A percentile compares a stretch with the other conserved stretches of the same genome.
phyloP scores from a whole-genome alignment of 2,113 vertebrate species.

The Erinaceus europaeus region DNA sequence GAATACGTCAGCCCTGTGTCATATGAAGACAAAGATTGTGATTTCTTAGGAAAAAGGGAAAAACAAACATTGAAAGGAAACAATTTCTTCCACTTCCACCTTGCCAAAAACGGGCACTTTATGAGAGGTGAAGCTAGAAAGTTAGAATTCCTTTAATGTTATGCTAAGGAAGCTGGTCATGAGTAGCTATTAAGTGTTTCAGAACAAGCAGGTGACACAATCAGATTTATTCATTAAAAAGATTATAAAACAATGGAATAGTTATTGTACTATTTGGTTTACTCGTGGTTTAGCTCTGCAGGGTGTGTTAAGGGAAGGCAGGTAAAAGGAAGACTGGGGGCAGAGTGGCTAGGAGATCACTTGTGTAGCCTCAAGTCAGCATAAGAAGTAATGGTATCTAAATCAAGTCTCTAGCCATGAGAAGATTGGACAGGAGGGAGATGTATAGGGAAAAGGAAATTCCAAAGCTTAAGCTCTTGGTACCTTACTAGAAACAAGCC shows the following conservation, averaged over 20 bases:
- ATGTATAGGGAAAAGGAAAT: slow-evolving; percentile 3
- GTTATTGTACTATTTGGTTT: neutral
- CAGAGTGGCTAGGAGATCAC: neutral
- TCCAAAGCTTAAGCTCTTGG: neutral
- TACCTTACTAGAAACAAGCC: neutral
- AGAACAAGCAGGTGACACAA: neutral
- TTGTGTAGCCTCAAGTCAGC: neutral
- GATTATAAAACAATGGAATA: neutral
- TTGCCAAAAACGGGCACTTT: neutral
- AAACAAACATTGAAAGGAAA: neutral
- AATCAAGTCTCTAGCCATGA: neutral
- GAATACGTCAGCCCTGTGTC: neutral
- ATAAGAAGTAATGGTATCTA: neutral
- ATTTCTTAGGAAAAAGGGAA: neutral
- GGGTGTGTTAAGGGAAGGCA: neutral
- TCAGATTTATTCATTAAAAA: neutral
- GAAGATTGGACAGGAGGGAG: neutral
- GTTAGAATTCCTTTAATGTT: neutral
- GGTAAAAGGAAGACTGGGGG: neutral
- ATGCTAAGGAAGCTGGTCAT: neutral
- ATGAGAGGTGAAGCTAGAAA: neutral
- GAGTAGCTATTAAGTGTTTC: neutral
- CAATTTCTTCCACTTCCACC: neutral
- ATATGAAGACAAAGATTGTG: neutral
- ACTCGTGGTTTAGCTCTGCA: neutral